phyloP scores from a whole-genome alignment of 2,113 vertebrate species.

The Prochilodus magdalenae region DNA sequence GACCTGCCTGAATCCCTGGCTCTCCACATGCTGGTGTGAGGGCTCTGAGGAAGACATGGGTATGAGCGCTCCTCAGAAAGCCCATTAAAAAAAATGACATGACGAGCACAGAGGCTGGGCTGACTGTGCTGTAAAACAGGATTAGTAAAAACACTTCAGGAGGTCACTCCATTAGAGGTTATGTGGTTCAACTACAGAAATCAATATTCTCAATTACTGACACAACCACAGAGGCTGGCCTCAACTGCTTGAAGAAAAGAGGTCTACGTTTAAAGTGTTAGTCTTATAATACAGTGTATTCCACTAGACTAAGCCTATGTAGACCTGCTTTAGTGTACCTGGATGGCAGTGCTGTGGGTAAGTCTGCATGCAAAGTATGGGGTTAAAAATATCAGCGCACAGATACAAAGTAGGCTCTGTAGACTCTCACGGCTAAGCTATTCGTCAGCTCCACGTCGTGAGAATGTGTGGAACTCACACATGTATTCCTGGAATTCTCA shows the following conservation, averaged over 20 bases:
- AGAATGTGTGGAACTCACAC: constrained; percentile 5
- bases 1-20: no score
- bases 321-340: background rate
- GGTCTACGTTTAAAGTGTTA: background rate
- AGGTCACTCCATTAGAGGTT: background rate
- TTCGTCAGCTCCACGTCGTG: background rate
- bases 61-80: no score
- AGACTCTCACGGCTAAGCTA: background rate
- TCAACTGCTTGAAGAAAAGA: background rate
- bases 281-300: background rate
- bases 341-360: background rate
- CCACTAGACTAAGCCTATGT: background rate
- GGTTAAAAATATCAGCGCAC: background rate
- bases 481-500: constrained; percentile 6
- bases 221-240: background rate
- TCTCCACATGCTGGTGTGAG: no score
- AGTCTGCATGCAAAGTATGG: background rate
- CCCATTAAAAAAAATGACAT: no score
- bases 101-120: no score
- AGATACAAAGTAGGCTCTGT: background rate
- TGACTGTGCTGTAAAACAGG: background rate
- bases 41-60: no score
- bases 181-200: background rate
- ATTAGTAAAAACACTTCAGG: background rate
- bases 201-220: background rate